phyloP scores from a whole-genome alignment of 2,797 vertebrate genomes.

The Saxicola maurus region DNA sequence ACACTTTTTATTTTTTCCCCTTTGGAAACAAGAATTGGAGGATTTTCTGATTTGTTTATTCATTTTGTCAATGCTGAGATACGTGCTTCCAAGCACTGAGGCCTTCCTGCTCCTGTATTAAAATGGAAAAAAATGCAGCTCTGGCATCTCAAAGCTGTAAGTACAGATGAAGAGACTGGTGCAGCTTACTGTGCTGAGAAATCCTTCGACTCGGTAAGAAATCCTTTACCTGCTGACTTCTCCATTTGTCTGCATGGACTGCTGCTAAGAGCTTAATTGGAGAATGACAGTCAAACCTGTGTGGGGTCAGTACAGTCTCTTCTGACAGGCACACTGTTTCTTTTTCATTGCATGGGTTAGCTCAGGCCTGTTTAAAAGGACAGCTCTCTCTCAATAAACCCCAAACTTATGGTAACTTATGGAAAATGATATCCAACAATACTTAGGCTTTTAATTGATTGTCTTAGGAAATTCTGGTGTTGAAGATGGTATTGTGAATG shows the following conservation, averaged over 20 bases:
- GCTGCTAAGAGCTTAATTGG: neutral
- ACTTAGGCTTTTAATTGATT: neutral
- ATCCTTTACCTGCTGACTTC: neutral
- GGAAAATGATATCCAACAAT: neutral
- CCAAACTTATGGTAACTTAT: fast-evolving
- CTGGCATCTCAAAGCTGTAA: neutral
- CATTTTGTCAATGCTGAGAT: neutral
- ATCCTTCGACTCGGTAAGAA: neutral
- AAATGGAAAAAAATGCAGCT: neutral
- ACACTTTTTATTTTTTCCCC: neutral
- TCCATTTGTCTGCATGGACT: neutral
- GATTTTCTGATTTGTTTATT: neutral
- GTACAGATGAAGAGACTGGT: neutral
- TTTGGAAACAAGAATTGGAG: neutral
- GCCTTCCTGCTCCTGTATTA: neutral
- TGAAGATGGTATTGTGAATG: neutral
- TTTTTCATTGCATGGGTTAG: neutral
- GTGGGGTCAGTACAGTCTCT: neutral
- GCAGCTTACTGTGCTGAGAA: neutral
- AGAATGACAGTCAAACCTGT: neutral
- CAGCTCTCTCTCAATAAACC: neutral
- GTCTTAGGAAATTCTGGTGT: neutral
- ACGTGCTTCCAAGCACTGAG: neutral
- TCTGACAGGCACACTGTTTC: neutral
- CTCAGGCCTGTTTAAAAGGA: neutral